phyloP scores from a whole-genome alignment of 2,888 invertebrate genomes.

The Brachypalpus laphriformis region DNA sequence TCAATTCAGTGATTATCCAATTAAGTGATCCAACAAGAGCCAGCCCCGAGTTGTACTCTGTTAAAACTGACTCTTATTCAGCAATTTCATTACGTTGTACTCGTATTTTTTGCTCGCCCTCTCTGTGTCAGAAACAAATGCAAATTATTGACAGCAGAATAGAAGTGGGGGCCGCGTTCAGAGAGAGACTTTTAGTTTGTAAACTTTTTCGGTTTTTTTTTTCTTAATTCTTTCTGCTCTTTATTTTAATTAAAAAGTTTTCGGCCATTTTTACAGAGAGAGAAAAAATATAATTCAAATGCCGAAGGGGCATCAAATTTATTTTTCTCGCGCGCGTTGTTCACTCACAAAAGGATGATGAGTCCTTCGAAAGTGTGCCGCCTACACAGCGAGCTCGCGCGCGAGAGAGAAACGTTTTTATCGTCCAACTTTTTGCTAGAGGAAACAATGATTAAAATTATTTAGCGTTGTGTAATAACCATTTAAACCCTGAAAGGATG shows the following conservation, averaged over 20 bases:
- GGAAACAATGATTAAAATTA: conserved; percentile 69
- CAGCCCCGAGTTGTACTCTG: conserved; percentile 36
- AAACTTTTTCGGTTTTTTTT: conserved; percentile 31
- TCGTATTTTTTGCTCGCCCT: not conserved
- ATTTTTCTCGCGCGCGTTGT: conserved; percentile 22
- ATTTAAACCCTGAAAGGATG: conserved; percentile 57
- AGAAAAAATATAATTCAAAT: conserved; percentile 48
- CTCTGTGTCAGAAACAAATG: conserved; percentile 47
- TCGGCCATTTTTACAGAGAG: conserved; percentile 43
- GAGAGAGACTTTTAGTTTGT: conserved; percentile 36
- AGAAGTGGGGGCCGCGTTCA: conserved; percentile 3
- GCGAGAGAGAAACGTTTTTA: conserved; percentile 23
- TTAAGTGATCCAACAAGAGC: conserved; percentile 50
- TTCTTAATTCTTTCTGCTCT: conserved; percentile 29
- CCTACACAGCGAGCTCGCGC: too few species aligned
- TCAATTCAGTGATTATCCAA: conserved; percentile 73
- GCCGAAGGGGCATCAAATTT: conserved; percentile 65
- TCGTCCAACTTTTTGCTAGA: conserved; percentile 54
- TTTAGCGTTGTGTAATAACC: conserved; percentile 62
- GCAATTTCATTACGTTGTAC: conserved; percentile 43
- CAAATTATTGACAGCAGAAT: conserved; percentile 65
- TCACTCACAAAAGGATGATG: conserved; percentile 54
- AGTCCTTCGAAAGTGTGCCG: conserved; percentile 40
- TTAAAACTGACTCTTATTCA: conserved; percentile 57
- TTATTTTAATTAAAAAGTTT: conserved; percentile 74